Conservation (phyloP, 1,140 invertebrate genomes). For the Formica selysi region DNA sequence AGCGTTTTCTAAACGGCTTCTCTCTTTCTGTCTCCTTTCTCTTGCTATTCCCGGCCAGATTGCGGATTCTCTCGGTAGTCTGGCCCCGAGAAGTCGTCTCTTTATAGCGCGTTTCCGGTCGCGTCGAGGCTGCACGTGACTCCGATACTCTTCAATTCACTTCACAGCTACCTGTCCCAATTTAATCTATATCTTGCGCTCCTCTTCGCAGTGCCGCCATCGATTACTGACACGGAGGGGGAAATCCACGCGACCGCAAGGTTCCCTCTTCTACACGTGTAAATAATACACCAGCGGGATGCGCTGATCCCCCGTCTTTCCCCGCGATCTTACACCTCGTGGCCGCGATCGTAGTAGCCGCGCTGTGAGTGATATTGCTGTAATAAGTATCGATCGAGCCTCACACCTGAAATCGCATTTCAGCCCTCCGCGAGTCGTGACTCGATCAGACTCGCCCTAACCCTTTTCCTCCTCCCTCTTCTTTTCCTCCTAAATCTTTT, state of each 20-base stretch:
- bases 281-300: conserved; percentile 81
- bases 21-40: not conserved
- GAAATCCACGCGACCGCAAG: conserved; percentile 74
- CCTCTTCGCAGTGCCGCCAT: conserved; percentile 37
- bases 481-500: conserved; percentile 8
- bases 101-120: conserved; percentile 82
- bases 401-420: conserved; percentile 74
- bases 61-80: conserved; percentile 45
- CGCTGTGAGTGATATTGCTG: conserved; percentile 30
- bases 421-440: conserved; percentile 61
- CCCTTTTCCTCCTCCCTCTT: not conserved
- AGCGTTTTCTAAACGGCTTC: not conserved
- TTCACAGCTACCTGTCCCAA: conserved; percentile 82
- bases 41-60: not conserved
- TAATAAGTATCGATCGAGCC: conserved; percentile 70
- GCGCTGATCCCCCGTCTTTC: conserved; percentile 72
- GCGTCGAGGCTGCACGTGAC: conserved; percentile 79
- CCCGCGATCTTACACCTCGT: conserved; percentile 59
- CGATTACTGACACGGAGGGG: conserved; percentile 58
- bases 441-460: conserved; percentile 62
- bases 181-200: conserved; percentile 78
- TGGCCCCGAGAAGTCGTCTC: conserved; percentile 46
- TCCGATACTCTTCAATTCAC: conserved; percentile 80
- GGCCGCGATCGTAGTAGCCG: conserved; percentile 68
- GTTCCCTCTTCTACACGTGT: conserved; percentile 79